phyloP scores from a whole-genome alignment of 2,113 vertebrate genomes.

The Chloroceryle aenea region DNA sequence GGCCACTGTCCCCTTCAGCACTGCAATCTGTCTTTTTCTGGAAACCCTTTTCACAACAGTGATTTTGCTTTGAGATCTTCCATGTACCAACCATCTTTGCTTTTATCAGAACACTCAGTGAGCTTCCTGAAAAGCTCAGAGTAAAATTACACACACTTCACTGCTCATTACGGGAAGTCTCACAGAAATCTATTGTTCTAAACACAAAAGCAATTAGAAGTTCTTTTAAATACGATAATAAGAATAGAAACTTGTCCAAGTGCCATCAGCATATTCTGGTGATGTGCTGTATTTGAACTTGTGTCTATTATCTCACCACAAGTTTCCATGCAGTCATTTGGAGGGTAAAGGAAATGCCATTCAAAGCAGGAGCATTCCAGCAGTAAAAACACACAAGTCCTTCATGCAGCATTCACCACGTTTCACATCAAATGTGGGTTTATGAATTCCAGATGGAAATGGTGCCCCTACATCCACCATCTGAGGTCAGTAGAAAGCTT shows the following conservation, averaged over 20 bases:
- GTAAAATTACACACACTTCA: neutral
- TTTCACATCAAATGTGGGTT: neutral
- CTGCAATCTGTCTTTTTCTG: neutral
- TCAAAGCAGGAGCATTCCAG: constrained; percentile 38
- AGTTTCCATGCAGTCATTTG: constrained; percentile 38
- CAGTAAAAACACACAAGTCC: constrained; percentile 2
- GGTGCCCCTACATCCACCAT: neutral
- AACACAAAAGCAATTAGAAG: neutral
- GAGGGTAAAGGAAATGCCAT: constrained; percentile 43
- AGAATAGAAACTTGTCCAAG: neutral
- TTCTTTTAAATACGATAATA: constrained; percentile 31
- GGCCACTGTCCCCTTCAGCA: neutral
- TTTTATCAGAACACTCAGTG: neutral
- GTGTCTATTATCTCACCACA: constrained; percentile 2
- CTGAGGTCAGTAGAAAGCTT: constrained; percentile 2
- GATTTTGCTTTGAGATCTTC: neutral
- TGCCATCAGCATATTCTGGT: neutral
- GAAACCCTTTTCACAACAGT: neutral
- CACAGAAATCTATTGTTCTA: neutral
- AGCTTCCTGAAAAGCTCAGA: neutral
- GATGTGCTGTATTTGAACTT: constrained; percentile 33
- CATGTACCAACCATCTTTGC: neutral
- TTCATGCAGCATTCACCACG: neutral
- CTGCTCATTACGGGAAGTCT: neutral
- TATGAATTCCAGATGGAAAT: constrained; percentile 20